Conservation (phyloP, 2,113 vertebrate species). For the Psammodynastes pulverulentus region DNA sequence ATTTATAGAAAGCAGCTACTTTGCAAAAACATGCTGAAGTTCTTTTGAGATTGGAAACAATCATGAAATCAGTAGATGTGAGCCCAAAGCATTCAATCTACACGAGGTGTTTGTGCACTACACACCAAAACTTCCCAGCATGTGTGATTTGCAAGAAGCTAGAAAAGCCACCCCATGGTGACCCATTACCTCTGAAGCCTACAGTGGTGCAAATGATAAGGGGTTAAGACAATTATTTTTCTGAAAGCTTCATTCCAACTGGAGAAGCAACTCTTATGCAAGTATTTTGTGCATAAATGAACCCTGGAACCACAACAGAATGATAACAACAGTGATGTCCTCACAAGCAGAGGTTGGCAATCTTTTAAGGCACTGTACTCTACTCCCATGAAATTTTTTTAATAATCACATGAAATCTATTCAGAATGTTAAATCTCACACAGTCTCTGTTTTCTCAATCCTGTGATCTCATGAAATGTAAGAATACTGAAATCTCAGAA, state of each 20-base stretch:
- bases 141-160: not conserved
- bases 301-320: not conserved
- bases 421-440: not conserved
- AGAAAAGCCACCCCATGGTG: not conserved
- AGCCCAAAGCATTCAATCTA: not conserved
- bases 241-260: not conserved
- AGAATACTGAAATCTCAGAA: not conserved
- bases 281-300: not conserved
- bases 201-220: not conserved
- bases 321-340: too few relatives aligned
- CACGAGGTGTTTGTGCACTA: not conserved
- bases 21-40: not conserved
- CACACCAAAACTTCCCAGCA: not conserved
- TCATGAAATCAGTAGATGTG: not conserved
- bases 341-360: not conserved
- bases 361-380: not conserved
- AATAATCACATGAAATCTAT: not conserved
- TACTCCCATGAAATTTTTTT: not conserved
- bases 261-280: not conserved
- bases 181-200: not conserved
- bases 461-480: not conserved
- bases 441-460: not conserved
- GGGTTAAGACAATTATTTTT: not conserved
- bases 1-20: not conserved
- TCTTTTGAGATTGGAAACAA: not conserved